Base-by-base conservation (phyloP, 2,888 invertebrate species). In the Dryobotodes eremita region DNA sequence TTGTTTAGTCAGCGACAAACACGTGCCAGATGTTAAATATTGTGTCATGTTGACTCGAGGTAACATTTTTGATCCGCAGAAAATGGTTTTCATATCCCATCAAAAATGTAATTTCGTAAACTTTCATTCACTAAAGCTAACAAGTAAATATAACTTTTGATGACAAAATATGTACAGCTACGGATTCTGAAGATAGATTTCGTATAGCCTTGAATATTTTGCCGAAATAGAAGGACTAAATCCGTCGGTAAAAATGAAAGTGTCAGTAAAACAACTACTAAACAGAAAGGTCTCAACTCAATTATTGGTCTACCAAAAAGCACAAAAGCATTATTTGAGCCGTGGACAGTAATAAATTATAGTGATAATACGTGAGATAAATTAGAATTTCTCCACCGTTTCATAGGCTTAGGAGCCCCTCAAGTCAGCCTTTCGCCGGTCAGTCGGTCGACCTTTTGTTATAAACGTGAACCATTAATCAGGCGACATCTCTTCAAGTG, bases 381-480 rank as follows among this genome's bases (percentile, higher is more conserved):
- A 92, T 92, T 89, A 86, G 83, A 88, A 86, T 74, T 87, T 79
- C 85, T 69, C 76, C 74, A 71, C 80, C 84, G 53, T 87, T 88
- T 89, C 80, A 88, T 83, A 80, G 83, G 86, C 82, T 87, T 80
- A 85, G 75, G 79, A 77, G 48, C 70, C 82, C 74, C 75, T 82
- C 77, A 84, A 88, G 84, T 84, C 81, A 84, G 82, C 79, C 84
- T 79, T 80, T 74, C 77, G 79, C 75, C 86, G 90, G 92, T 90
- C 92, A 91, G 89, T 89, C 85, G 84, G 90, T 86, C 88, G 88
- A 83, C 87, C 91, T 88, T 92, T 92, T 92, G 92, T 92, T 91
- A 87, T 89, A 89, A 89, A 85, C 77, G 88, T 77, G 79, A 72
- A 86, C 83, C 91, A 92, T 92, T 92, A 92, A 92, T 92, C 92